Base-by-base conservation (phyloP, 2,888 invertebrate species). In the Aelia acuminata region DNA sequence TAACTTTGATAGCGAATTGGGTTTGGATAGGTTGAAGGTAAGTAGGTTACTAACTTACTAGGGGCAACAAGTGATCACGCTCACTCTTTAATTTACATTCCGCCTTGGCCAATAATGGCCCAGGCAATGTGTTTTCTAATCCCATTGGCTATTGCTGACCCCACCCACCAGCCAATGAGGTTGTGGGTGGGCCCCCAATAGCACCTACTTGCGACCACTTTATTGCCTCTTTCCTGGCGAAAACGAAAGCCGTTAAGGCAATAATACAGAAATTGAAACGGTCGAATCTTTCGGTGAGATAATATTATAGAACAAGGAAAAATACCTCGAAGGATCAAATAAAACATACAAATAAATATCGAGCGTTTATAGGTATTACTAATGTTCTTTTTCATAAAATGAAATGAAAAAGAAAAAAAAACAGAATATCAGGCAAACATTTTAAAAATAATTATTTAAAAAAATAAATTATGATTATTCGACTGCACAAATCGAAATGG, bases 51-150 rank as follows among this genome's bases (percentile, higher is more conserved):
- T 70, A 70, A 70, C 63, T 0, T 8, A 35, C 63, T 35, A 7
- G 63, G n/a, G 63, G 63, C 63, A 70, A 70, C 63, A 70, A 70
- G 63, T 70, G 63, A 31, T 31, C 35, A 31, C 18, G 18, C 63
- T 18, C 63, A 7, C 31, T 70, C 63, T 70, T 70, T 70, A 70
- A 70, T 70, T 35, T 70, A 70, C 31, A 70, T 70, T 70, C 63
- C 63, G 20, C 57, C 4, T 70, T 20, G 31, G 63, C 63, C 35
- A 31, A 70, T 70, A 70, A 70, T 70, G 20, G 31, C 3, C 63
- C 35, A 35, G 63, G 63, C 35, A 70, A 70, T 70, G 63, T 70
- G 63, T 31, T 70, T 35, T 70, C 63, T 70, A 70, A 70, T 35
- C 63, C 63, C 31, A 70, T 70, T 70, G 63, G 35, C 35, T 70